Percentiles rank a stretch among this genome's conserved stretches.
These are phyloP conservation scores for Leptobrachium leishanense DNA, from an alignment of 2,113 vertebrate species.

Conservation along the genomic window DNA sequence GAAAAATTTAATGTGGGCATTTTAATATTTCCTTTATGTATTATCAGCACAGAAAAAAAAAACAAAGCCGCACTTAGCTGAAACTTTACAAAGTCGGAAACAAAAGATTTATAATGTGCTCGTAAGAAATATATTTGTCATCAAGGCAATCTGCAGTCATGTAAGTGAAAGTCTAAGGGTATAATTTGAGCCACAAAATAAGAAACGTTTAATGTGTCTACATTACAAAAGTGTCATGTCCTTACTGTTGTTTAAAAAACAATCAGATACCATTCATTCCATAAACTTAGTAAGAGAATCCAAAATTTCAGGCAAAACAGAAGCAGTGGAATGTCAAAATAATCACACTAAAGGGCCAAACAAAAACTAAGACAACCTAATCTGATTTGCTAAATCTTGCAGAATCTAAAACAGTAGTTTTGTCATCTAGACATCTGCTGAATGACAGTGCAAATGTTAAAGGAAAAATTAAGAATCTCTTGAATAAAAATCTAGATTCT, in stretches of 20 bases:
- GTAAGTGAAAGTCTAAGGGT: too few species aligned
- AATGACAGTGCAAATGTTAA: background rate
- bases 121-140: too few species aligned
- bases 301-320: slow-evolving; percentile 33
- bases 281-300: slow-evolving; percentile 21
- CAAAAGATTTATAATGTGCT: too few species aligned
- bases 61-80: too few species aligned
- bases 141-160: too few species aligned
- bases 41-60: too few species aligned
- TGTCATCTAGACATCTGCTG: slow-evolving; percentile 1
- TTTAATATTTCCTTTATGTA: too few species aligned
- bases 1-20: too few species aligned
- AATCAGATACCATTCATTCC: slow-evolving; percentile 38
- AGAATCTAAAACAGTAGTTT: slow-evolving; percentile 16
- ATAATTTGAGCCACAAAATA: background rate
- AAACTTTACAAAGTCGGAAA: too few species aligned
- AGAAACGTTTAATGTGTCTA: background rate
- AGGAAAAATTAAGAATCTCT: too few species aligned
- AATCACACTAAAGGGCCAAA: slow-evolving; percentile 13
- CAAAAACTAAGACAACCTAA: background rate
- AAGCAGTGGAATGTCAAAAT: slow-evolving; percentile 37
- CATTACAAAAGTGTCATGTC: slow-evolving; percentile 9
- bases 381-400: slow-evolving; percentile 19
- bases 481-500: too few species aligned
- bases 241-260: slow-evolving; percentile 24